Evolutionary conservation across 2,888 invertebrate species (phyloP), one percentile per base, ranked within the genome.

Genomic region (Lordiphosa fenestrarum): DNA sequence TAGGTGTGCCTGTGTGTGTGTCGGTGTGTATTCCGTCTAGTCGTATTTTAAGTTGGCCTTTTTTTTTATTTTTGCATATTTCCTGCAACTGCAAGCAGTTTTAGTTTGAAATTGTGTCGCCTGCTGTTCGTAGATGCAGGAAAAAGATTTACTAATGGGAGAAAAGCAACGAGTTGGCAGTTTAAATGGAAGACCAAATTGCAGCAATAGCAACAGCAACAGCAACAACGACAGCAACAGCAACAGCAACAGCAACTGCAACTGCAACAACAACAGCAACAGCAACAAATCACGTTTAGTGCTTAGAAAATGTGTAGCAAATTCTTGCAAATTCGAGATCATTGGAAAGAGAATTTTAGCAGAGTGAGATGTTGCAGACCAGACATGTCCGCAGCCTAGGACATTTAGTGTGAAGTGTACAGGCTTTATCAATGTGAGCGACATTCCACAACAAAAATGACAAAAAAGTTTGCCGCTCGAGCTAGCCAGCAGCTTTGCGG

Each of bases 91-190:
- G 48, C 61, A 66, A 66, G 70, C 68, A 60, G 68, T 66, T 80
- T 68, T 58, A 58, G 68, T 75, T 25, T 71, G 63, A 60, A 80
- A 68, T 64, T 71, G 63, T 63, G 60, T 58, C 62, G 70, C 57
- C 50, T 33, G 30, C 30, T 30, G 30, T 37, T 64, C 63, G 66
- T 58, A 63, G 47, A 71, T 66, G 66, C 63, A 51, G 21, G 36
- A 37, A 33, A 52, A 15, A 53, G 62, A 76, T 81, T 69, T 76
- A 81, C 69, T 33, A 63, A n/a, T 19, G 13, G 46, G 46, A 37
- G 23, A 41, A 40, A 35, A 47, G 37, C 46, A 35, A 62, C 39
- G 55, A 55, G 50, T 39, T 6, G 25, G 19, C 12, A 49, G 21
- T 44, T 44, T 44, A 44, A 44, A 44, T 33, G 37, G 15, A 15